Evolutionary conservation across 2,888 invertebrate species (phyloP), one percentile per base, ranked within the genome.

Genomic region (Torymus texanus): DNA sequence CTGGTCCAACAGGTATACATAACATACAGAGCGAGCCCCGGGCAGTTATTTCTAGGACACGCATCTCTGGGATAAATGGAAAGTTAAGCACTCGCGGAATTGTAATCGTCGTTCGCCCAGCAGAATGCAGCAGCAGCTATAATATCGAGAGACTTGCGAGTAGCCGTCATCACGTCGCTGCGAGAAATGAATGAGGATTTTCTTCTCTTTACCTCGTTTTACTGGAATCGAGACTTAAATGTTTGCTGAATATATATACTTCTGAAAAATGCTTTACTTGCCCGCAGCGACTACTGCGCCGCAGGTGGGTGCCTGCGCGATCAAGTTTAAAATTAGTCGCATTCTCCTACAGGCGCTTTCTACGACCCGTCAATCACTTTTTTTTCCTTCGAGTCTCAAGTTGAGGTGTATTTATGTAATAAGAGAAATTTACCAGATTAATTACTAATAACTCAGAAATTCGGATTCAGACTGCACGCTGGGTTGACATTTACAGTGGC

Each of bases 41-140:
- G 65, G 71, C 79, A 24, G 75, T 77, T 58, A 68, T 77, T 80
- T 80, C 76, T 80, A 68, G 80, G 80, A 67, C 76, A 80, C 66
- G 41, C 41, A 65, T 65, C 53, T 75, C 56, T 53, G 12, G 67
- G n/a, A 72, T 77, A 61, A 80, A 73, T 76, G 80, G 80, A 80
- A 80, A 80, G 76, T 77, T 68, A 62, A 77, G 66, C 55, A 14
- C 50, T 16, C 16, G 14, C 75, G 50, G 29, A 65, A 21, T 14
- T 61, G 58, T 74, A 66, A 66, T 58, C 74, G 74, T 66, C 41
- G 41, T 41, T 41, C 41, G 41, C 41, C 41, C 41, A 8, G 41
- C 41, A 41, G 8, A 41, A 41, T 41, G 41, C 41, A 41, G 41
- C 41, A 8, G 41, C 41, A 41, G 29, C 29, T 29, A 29, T 2